phyloP scores from a whole-genome alignment of 2,797 vertebrate species.

The Melanotaenia maccullochi region DNA sequence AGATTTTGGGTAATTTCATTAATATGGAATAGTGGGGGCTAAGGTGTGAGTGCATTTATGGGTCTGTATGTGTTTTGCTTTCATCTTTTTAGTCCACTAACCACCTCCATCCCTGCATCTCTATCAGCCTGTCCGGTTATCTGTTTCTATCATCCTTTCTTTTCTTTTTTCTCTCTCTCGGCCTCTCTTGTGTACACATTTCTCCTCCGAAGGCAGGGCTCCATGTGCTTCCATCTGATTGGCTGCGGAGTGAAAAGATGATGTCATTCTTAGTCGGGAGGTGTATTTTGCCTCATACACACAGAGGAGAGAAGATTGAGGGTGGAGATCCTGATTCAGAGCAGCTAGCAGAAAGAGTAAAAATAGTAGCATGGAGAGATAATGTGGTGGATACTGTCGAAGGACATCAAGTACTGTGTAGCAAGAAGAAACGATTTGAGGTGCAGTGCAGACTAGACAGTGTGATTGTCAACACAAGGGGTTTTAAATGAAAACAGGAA shows the following conservation, averaged over 20 bases:
- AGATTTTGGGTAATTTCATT: slow-evolving; percentile 37
- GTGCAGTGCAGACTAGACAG: neutral
- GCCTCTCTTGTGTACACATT: slow-evolving; percentile 85
- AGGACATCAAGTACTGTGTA: neutral
- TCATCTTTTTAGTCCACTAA: slow-evolving; percentile 20
- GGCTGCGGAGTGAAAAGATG: slow-evolving; percentile 81
- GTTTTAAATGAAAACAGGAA: slow-evolving; percentile 9
- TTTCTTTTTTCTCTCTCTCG: slow-evolving; percentile 73
- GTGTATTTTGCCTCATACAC: slow-evolving; percentile 44
- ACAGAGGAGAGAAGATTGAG: slow-evolving; percentile 41
- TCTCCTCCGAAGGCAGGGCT: slow-evolving; percentile 84
- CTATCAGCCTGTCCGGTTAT: neutral
- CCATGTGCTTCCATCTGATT: slow-evolving; percentile 83
- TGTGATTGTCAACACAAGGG: neutral
- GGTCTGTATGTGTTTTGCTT: neutral
- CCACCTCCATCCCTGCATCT: slow-evolving; percentile 4
- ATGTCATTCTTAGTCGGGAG: slow-evolving; percentile 82
- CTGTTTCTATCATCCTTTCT: slow-evolving; percentile 63
- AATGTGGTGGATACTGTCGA: slow-evolving; percentile 17
- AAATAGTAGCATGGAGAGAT: slow-evolving; percentile 32
- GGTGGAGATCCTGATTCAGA: slow-evolving; percentile 52
- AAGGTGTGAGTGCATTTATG: neutral
- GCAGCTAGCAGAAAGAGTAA: slow-evolving; percentile 29
- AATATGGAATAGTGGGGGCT: slow-evolving; percentile 14
- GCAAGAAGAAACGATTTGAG: neutral